Percentiles rank a stretch among this genome's conserved stretches.
phyloP scores from a whole-genome alignment of 1,140 invertebrate genomes.

The Propsilocerus akamusi region DNA sequence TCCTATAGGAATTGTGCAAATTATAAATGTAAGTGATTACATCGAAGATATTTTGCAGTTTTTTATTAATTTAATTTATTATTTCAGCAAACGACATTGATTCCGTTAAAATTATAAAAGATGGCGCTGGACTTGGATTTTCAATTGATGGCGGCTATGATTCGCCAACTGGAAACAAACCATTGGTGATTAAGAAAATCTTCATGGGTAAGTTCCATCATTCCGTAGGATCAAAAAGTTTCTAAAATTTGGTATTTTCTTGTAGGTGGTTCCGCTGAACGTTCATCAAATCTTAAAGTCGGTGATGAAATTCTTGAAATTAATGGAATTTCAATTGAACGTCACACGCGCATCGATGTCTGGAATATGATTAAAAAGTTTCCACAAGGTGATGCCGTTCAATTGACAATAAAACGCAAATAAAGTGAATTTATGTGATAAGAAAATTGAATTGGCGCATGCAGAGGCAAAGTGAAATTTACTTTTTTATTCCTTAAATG shows the following conservation, averaged over 20 bases:
- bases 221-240: not conserved
- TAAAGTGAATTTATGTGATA: not conserved
- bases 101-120: constrained; percentile 55
- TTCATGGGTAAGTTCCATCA: constrained; percentile 53
- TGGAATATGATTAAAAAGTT: constrained; percentile 84
- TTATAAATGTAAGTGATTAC: not conserved
- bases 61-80: constrained; percentile 6
- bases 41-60: not conserved
- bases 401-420: not conserved
- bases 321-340: constrained; percentile 58
- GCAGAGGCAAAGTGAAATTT: too few relatives aligned
- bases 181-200: constrained; percentile 75
- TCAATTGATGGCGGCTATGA: constrained; percentile 82
- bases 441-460: not conserved
- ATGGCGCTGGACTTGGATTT: constrained; percentile 77
- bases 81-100: constrained; percentile 20
- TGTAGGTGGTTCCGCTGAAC: constrained; percentile 76
- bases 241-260: constrained; percentile 2
- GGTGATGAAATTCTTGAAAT: constrained; percentile 75
- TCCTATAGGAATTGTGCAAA: not conserved
- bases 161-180: constrained; percentile 69
- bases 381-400: constrained; percentile 38
- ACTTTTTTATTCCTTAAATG: too few relatives aligned
- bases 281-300: constrained; percentile 60
- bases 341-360: constrained; percentile 76